Percentiles rank a stretch among this genome's conserved stretches.
These are phyloP conservation scores for Elaphurus davidianus DNA, from an alignment of 2,113 vertebrate species.

Conservation along the genomic window DNA sequence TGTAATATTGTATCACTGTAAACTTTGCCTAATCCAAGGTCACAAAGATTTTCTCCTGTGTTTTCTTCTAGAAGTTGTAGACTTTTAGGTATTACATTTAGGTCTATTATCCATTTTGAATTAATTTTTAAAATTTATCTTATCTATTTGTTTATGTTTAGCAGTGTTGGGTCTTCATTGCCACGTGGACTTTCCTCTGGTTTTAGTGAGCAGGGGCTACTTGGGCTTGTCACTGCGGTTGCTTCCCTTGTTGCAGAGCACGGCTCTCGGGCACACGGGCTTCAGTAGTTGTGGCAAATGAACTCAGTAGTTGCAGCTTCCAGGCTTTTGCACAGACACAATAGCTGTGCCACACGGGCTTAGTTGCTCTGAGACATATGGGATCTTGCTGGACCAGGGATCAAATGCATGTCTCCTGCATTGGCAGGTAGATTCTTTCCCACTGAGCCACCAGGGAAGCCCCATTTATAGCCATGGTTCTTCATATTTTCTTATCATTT, in stretches of 20 bases:
- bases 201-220: neutral
- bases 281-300: fast-evolving
- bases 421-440: neutral
- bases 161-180: neutral
- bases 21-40: neutral
- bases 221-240: fast-evolving
- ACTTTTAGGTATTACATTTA: neutral
- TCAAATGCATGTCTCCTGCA: neutral
- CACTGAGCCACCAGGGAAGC: neutral
- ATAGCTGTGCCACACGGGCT: neutral
- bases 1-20: neutral
- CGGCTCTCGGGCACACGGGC: neutral
- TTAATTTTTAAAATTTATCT: neutral
- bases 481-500: neutral
- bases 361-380: neutral
- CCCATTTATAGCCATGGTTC: neutral
- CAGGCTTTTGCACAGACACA: neutral
- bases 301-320: neutral
- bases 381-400: neutral
- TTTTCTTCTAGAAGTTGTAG: neutral
- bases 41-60: neutral
- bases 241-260: neutral
- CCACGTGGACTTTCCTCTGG: neutral
- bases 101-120: neutral
- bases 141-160: neutral